Evolutionary conservation across 53 echinoderm and acorn worm genomes (phyloP).

Genomic region (Antedon mediterranea): DNA sequence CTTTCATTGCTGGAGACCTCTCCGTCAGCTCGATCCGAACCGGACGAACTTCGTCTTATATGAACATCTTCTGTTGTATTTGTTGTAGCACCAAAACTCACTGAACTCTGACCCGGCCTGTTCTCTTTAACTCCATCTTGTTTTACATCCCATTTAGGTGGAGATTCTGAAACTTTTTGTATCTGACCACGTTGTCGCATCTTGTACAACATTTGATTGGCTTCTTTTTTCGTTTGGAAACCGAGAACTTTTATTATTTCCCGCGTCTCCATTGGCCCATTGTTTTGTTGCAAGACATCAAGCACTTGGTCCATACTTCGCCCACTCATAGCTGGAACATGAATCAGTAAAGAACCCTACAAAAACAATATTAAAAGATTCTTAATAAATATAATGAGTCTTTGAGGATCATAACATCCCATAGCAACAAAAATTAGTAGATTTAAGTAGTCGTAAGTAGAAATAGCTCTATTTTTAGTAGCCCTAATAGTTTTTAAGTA

Average conservation of each 20-base stretch:
- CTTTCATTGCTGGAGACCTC: not conserved
- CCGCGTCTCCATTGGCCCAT: conserved; percentile 32
- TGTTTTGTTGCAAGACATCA: conserved; percentile 23
- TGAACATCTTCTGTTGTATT: not conserved
- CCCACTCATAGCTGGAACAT: not conserved
- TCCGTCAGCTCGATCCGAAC: not conserved
- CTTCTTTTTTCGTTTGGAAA: conserved; percentile 23
- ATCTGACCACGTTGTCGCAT: conserved; percentile 30
- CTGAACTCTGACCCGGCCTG: conserved; percentile 16
- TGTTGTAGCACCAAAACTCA: conserved; percentile 6
- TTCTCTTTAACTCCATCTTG: conserved; percentile 59
- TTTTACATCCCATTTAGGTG: conserved; percentile 58
- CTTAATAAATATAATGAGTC: too few relatives aligned
- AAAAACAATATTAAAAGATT: not conserved
- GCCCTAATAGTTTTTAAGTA: too few relatives aligned
- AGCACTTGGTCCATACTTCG: conserved; percentile 16
- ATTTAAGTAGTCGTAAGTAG: too few relatives aligned
- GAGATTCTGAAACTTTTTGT: conserved; percentile 31
- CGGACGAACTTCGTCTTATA: conserved; percentile 12
- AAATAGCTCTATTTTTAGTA: too few relatives aligned
- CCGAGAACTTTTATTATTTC: conserved; percentile 21
- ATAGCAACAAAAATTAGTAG: too few relatives aligned
- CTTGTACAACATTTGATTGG: conserved; percentile 38
- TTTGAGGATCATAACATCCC: too few relatives aligned
- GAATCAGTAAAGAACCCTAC: not conserved